Base-by-base conservation (phyloP, 2,797 vertebrate species). In the Philypnodon macrostomus region DNA sequence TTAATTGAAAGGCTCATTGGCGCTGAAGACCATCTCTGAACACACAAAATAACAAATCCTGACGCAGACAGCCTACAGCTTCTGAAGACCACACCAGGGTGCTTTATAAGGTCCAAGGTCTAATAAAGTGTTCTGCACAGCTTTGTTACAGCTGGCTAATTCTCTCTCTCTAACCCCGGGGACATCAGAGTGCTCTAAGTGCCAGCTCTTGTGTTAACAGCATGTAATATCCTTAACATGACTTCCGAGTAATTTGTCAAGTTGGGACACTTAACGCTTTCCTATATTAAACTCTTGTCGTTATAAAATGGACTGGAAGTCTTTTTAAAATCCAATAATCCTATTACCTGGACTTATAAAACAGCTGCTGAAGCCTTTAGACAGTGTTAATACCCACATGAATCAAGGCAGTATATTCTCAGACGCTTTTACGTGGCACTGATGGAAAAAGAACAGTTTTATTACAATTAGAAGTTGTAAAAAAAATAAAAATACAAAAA, bases 181-280 rank as follows among this genome's bases (percentile, higher is more conserved):
- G 16, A 50, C 30, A 19, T 62, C 12, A 50, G 7, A 34, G 2
- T 23, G 12, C 34, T 52, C 6, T 47, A 45, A 70, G 19, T 26
- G 15, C 30, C 36, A 19, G 10, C 40, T 47, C 44, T 40, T 53
- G 30, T 9, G 9, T 49, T 58, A 34, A 58, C 14, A 44, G 10
- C 26, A 17, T 44, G n/a, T 32, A 44, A 62, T 60, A 23, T 40
- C 29, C 26, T 51, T 6, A 49, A 50, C 52, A 45, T 59, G 51
- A 54, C 30, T 32, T 68, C 38, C 47, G 21, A 23, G 31, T 49
- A 18, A 67, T 59, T 30, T 59, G 46, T 58, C 34, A 52, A 50
- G 17, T 37, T 63, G 33, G 53, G 38, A 63, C 45, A 59, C 18
- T 47, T 59, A 55, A 64, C 60, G 31, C 35, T 23, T 55, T 55